Percentiles rank a stretch among this genome's conserved stretches.
Evolutionary conservation across 2,113 vertebrate genomes (phyloP).

Genomic region (Cyphomyrus plagiostoma): DNA sequence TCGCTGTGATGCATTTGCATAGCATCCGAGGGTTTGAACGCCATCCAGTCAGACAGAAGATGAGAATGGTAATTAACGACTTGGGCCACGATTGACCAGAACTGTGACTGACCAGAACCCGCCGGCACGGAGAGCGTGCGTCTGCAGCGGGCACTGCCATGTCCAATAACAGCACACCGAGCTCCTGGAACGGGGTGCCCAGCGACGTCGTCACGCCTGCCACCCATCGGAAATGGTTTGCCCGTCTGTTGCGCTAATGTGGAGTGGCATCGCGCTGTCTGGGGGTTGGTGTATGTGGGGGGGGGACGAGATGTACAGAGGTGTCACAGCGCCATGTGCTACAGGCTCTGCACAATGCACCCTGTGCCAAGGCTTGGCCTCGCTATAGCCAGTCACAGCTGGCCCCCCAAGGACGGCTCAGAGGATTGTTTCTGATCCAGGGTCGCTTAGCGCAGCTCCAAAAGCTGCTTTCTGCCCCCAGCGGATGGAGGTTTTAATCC

Average conservation of each 20-base stretch:
- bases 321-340: neutral
- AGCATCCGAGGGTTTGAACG: conserved; percentile 7
- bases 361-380: neutral
- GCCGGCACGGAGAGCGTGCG: neutral
- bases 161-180: neutral
- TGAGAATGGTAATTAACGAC: neutral
- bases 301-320: neutral
- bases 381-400: neutral
- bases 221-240: neutral
- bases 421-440: conserved; percentile 1
- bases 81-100: conserved; percentile 9
- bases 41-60: conserved; percentile 7
- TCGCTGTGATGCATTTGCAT: conserved; percentile 4
- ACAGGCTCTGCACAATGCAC: neutral
- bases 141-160: neutral
- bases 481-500: conserved; percentile 2
- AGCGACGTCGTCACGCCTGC: neutral
- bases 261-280: conserved; percentile 1
- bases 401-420: neutral
- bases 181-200: neutral
- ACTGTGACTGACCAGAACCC: conserved; percentile 9
- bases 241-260: conserved; percentile 15
- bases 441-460: neutral
- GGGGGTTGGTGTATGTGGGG: neutral
- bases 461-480: neutral